phyloP scores from a whole-genome alignment of 2,797 vertebrate species.

The Chiroxiphia lanceolata region DNA sequence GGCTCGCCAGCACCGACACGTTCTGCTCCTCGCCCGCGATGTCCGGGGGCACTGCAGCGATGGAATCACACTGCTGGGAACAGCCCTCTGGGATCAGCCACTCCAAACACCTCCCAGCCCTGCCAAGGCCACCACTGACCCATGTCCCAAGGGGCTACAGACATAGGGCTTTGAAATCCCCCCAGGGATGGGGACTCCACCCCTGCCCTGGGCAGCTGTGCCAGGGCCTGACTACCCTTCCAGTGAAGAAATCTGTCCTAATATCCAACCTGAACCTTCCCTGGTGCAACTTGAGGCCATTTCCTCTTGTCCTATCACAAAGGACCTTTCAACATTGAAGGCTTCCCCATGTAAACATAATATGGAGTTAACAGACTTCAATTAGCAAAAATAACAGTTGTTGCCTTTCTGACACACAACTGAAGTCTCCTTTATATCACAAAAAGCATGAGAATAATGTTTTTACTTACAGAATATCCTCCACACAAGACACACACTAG shows the following conservation, averaged over 20 bases:
- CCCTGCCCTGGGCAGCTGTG: neutral
- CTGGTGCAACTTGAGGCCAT: neutral
- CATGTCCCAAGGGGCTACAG: neutral
- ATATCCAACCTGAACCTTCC: neutral
- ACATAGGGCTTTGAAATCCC: neutral
- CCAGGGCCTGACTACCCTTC: neutral
- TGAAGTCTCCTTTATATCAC: neutral
- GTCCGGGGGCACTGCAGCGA: conserved; percentile 88
- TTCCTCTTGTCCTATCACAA: neutral
- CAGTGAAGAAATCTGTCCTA: neutral
- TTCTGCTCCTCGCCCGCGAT: conserved; percentile 96
- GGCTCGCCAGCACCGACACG: conserved; percentile 83
- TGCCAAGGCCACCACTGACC: neutral
- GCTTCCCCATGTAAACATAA: neutral
- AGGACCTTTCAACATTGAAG: neutral
- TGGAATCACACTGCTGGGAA: neutral
- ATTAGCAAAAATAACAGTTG: neutral
- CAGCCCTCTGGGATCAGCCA: neutral
- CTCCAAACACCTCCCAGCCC: neutral
- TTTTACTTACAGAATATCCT: neutral
- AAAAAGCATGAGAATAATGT: neutral
- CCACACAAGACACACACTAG: neutral
- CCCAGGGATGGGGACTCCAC: neutral
- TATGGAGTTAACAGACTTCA: neutral
- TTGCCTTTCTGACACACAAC: neutral